Evolutionary conservation across 2,888 invertebrate genomes (phyloP), one percentile per base, ranked within the genome.

Genomic region (Crepidodera aurea): DNA sequence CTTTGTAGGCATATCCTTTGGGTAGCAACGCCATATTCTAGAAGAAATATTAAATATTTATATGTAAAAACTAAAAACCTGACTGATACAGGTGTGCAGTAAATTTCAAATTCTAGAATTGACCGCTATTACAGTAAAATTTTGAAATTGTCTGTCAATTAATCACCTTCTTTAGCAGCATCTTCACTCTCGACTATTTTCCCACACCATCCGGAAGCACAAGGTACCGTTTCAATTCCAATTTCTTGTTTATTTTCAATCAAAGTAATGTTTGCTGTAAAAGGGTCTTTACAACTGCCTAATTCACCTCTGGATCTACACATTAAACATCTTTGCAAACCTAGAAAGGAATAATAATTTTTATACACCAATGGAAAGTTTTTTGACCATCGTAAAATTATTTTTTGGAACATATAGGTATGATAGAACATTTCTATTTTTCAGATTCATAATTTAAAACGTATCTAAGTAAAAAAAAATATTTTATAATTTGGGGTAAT

Each of bases 181-280:
- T 90, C 90, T 69, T 89, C 89, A 60, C 90, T 90, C 80, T 95
- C 94, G 32, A 93, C 86, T 51, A 94, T 89, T 83, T 96, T 96
- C 18, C 92, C 93, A 76, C 96, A 96, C 96, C 96, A 96, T 34
- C 94, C 94, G 0, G 93, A 93, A 0, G 93, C 91, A 73, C 95
- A 95, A 0, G 92, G 91, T 8, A 90, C 87, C 0, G 90, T 87
- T 72, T 90, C 85, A 0, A 94, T 87, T 0, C 93, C 93, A 27
- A 84, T 84, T 74, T 90, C 90, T 15, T 83, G 82, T 64, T 74
- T 73, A 53, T 67, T 70, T 67, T 89, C 88, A 2, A 90, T 87
- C 71, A 90, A 86, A 0, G 94, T 93, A 10, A 87, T 86, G 83
- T 95, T 95, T 71, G 87, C 88, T 1, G 84, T 86, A 75, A 94